Evolutionary conservation across 2,797 vertebrate genomes (phyloP), one percentile per base, ranked within the genome.

Genomic region (Chelonia mydas): DNA sequence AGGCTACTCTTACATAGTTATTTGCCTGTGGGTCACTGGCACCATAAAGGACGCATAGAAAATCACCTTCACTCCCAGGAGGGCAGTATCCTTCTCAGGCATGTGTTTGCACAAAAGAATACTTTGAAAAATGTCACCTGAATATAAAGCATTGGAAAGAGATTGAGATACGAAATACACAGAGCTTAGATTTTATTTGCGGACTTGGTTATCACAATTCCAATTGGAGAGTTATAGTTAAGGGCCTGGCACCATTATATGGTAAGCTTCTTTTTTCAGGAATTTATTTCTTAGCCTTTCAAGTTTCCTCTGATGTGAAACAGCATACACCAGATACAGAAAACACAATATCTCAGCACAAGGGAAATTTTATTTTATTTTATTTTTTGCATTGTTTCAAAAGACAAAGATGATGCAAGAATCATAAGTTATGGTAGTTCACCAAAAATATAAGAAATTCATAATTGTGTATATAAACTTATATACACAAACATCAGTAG

Each of bases 91-190:
- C 90, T 96, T 94, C 81, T 65, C 61, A 45, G 55, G 37, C 88
- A 93, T 89, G 19, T 55, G 84, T 92, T 95, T 89, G 31, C 16
- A 65, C 28, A 25, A 61, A 92, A 83, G 11, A 94, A 15, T 37
- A 33, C 78, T 95, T 89, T 94, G 90, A 94, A 96, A 97, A 94
- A 96, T 90, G 41, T 91, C 23, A 55, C 83, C 72, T 95, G 86
- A 96, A 96, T 94, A 87, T 65, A 95, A 95, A 95, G 19, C 47
- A 41, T 21, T 47, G 27, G 81, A 25, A 94, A 94, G 41, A 91
- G 45, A 50, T 31, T 85, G 51, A 92, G 37, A 28, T 59, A 87
- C 28, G 86, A 90, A 96, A 89, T 85, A 95, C 89, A 83, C 92
- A 87, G 76, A 31, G 4, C 3, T 2, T 77, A 68, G n/a, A 11